Conservation (phyloP, 35 echinoderm and acorn worm species). For the Lytechinus variegatus region DNA sequence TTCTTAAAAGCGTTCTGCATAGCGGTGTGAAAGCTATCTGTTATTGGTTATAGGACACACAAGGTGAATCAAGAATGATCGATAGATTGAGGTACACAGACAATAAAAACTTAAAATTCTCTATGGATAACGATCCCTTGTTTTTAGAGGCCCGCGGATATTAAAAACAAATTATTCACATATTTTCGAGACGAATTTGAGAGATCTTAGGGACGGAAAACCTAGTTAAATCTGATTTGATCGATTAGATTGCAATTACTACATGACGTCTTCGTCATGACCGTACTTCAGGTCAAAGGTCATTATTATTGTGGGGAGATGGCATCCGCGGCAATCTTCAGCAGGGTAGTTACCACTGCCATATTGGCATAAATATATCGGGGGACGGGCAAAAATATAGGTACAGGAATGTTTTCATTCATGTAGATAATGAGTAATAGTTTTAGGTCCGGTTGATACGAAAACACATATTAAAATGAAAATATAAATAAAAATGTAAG, state of each 20-base stretch:
- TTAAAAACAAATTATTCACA: background rate
- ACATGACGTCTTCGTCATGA: background rate
- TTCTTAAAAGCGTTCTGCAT: too few relatives aligned
- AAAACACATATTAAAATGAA: too few relatives aligned
- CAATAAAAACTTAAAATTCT: background rate
- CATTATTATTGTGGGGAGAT: background rate
- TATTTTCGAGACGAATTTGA: background rate
- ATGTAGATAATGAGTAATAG: too few relatives aligned
- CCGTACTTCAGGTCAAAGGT: background rate
- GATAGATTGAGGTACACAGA: background rate
- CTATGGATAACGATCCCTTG: background rate
- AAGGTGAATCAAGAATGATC: background rate
- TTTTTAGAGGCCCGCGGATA: background rate
- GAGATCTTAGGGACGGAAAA: background rate
- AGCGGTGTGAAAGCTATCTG: too few relatives aligned
- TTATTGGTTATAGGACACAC: background rate
- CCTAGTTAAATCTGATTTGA: background rate
- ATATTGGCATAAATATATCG: too few relatives aligned
- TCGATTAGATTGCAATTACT: background rate
- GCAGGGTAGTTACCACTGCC: background rate
- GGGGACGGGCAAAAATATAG: too few relatives aligned
- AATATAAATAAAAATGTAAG: too few relatives aligned
- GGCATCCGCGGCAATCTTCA: background rate
- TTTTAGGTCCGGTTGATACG: too few relatives aligned
- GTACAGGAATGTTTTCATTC: too few relatives aligned